These are phyloP conservation scores for Zelostemma sp. DNA, from an alignment of 1,140 invertebrate species.

Conservation along the genomic window DNA sequence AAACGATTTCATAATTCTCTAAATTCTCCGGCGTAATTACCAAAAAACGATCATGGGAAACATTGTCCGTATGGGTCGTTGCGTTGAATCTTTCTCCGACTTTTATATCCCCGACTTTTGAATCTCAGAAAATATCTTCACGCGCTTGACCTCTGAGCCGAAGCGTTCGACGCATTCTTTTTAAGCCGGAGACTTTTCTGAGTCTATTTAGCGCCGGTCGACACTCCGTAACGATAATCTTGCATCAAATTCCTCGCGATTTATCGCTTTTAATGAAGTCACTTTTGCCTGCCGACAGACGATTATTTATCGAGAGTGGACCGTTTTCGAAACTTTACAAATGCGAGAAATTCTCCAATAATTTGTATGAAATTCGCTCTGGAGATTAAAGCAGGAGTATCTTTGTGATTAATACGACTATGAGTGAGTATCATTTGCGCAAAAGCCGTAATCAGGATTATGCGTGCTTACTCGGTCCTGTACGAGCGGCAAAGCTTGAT, in stretches of 20 bases:
- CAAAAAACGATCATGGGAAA: too few species aligned
- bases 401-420: conserved; percentile 23
- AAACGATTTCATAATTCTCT: not conserved
- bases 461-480: conserved; percentile 8
- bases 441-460: conserved; percentile 21
- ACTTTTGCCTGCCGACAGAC: not conserved
- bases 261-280: conserved; percentile 1
- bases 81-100: too few species aligned
- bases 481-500: conserved; percentile 14
- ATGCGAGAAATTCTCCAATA: conserved; percentile 1
- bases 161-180: too few species aligned
- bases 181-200: not conserved
- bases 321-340: not conserved
- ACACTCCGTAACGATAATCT: not conserved
- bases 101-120: not conserved
- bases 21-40: not conserved
- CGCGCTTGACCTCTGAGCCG: not conserved
- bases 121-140: not conserved
- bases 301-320: not conserved
- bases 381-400: conserved; percentile 23
- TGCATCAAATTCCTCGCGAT: not conserved
- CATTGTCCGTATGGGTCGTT: too few species aligned
- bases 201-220: not conserved
- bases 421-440: conserved; percentile 20
- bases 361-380: conserved; percentile 14